These are phyloP conservation scores for Oegoconia quadripuncta DNA, from an alignment of 2,888 invertebrate species.

Conservation along the genomic window DNA sequence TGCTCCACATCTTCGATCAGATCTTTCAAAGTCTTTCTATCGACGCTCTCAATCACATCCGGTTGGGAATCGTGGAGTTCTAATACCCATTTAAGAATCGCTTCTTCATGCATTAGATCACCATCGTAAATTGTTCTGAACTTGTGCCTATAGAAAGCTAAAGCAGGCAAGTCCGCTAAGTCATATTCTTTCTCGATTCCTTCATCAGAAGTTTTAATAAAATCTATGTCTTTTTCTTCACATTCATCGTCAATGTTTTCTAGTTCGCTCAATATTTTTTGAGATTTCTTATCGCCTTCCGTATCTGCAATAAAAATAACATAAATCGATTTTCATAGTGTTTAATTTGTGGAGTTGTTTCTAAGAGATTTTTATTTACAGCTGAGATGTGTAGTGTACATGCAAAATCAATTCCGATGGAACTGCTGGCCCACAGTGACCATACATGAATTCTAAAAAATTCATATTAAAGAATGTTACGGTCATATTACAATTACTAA, in stretches of 20 bases:
- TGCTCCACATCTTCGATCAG: conserved; percentile 94
- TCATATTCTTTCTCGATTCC: conserved; percentile 94
- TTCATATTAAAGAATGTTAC: too few relatives aligned
- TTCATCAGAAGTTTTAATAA: conserved; percentile 94
- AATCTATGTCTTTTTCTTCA: conserved; percentile 94
- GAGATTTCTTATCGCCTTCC: conserved; percentile 93
- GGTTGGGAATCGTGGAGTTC: conserved; percentile 90
- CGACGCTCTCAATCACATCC: conserved; percentile 94
- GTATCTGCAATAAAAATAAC: conserved; percentile 80
- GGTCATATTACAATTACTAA: too few relatives aligned
- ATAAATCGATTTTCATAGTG: conserved; percentile 1
- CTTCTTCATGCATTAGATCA: conserved; percentile 94
- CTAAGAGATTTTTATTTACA: too few relatives aligned
- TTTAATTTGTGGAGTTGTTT: background rate
- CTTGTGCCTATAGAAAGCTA: conserved; percentile 92
- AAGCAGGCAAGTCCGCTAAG: conserved; percentile 86
- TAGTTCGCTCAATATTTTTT: conserved; percentile 91
- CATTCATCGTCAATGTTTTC: conserved; percentile 97
- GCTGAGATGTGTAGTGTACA: too few relatives aligned
- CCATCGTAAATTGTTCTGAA: conserved; percentile 93
- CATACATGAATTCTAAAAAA: too few relatives aligned
- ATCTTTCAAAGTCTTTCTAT: conserved; percentile 92
- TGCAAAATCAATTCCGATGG: too few relatives aligned
- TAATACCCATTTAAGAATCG: conserved; percentile 93
- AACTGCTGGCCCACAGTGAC: too few relatives aligned